These are phyloP conservation scores for Diadegma fenestrale DNA, from an alignment of 2,888 invertebrate species.

Conservation along the genomic window DNA sequence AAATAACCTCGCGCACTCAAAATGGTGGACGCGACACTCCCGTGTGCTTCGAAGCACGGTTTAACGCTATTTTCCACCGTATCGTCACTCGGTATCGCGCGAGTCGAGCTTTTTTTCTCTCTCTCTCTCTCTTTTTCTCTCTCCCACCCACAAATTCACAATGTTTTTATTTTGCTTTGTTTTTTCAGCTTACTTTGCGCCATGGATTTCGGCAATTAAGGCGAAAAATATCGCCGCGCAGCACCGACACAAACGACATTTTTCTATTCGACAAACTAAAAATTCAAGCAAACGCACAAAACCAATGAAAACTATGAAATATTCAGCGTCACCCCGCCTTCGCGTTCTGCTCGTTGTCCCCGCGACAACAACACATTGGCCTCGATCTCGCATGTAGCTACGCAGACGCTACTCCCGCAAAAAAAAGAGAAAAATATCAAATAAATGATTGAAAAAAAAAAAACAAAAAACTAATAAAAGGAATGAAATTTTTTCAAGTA, in stretches of 20 bases:
- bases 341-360: conserved; percentile 32
- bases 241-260: neutral
- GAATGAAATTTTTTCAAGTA: neutral
- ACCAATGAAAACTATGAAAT: neutral
- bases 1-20: conserved; percentile 82
- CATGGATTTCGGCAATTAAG: neutral
- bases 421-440: neutral
- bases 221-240: neutral
- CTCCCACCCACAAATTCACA: neutral
- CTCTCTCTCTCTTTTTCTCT: conserved; percentile 42
- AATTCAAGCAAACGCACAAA: neutral
- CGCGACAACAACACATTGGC: conserved; percentile 64
- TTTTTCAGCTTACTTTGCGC: neutral
- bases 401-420: neutral
- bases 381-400: conserved; percentile 14
- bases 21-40: conserved; percentile 83
- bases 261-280: neutral
- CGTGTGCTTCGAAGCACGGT: conserved; percentile 67
- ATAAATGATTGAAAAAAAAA: neutral
- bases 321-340: conserved; percentile 66
- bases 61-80: conserved; percentile 57
- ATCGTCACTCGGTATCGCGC: conserved; percentile 47
- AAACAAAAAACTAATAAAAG: neutral
- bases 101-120: conserved; percentile 38
- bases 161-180: neutral